A percentile compares a stretch with the other conserved stretches of the same genome.
phyloP scores from a whole-genome alignment of 2,888 invertebrate species.

The Octodonta nipae region DNA sequence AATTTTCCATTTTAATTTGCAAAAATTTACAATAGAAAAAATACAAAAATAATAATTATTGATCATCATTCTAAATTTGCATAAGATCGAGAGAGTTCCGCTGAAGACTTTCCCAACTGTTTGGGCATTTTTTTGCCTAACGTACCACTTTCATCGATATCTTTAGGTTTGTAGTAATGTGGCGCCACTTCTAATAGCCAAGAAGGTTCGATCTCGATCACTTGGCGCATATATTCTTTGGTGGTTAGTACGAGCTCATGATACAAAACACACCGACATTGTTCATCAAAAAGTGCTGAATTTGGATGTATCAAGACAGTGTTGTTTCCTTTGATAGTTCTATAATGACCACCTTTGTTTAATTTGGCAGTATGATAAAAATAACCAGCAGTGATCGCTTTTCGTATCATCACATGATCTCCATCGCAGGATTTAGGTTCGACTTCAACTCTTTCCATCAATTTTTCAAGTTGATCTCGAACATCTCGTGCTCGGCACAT shows the following conservation, averaged over 20 bases:
- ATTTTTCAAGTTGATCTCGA: constrained; percentile 82
- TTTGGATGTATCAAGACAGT: constrained; percentile 98
- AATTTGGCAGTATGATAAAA: constrained; percentile 95
- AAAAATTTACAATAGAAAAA: too few species aligned
- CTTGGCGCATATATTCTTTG: constrained; percentile 97
- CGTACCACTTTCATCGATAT: constrained; percentile 96
- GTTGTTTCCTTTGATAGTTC: constrained; percentile 94
- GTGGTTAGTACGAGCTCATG: constrained; percentile 97
- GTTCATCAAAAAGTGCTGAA: constrained; percentile 87
- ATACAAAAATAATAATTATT: too few species aligned
- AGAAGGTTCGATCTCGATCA: constrained; percentile 92
- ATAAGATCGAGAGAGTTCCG: too few species aligned
- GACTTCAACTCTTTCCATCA: constrained; percentile 96
- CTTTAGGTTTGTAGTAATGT: constrained; percentile 93
- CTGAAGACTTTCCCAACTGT: too few species aligned
- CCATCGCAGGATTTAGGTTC: constrained; percentile 72
- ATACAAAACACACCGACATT: constrained; percentile 93
- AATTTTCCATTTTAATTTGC: too few species aligned
- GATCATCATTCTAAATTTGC: too few species aligned
- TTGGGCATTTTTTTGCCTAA: too few species aligned
- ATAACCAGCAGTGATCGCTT: constrained; percentile 93
- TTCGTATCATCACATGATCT: constrained; percentile 78
- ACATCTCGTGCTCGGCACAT: constrained; percentile 94
- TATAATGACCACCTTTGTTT: constrained; percentile 88
- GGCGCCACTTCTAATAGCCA: constrained; percentile 98